A percentile compares a stretch with the other conserved stretches of the same genome.
Evolutionary conservation across 64 coral and sea anemone genomes (phyloP).

Genomic region (Anthopleura sola): DNA sequence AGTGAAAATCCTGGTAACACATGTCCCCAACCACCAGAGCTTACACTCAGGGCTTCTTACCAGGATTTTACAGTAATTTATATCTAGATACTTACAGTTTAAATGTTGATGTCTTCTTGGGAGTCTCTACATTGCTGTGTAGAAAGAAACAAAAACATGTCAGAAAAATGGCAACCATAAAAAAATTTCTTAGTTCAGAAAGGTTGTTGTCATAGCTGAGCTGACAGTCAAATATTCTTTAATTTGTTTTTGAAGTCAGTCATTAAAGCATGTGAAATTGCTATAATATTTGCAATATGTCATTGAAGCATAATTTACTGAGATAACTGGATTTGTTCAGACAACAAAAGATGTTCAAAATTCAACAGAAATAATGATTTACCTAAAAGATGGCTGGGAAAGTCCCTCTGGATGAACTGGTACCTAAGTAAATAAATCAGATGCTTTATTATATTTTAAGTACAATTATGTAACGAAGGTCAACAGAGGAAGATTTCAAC

Average conservation of each 20-base stretch:
- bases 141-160: constrained; percentile 11
- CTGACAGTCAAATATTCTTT: neutral
- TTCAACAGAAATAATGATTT: neutral
- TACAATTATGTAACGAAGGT: neutral
- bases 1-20: no score
- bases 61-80: neutral
- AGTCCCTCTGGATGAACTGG: constrained; percentile 88
- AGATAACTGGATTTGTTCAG: no score
- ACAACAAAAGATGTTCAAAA: no score
- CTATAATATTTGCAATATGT: no score
- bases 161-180: neutral
- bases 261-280: no score
- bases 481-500: neutral
- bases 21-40: no score
- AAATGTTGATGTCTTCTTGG: constrained; percentile 61
- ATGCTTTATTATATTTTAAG: neutral
- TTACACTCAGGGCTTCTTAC: no score
- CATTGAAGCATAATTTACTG: no score
- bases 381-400: constrained; percentile 86
- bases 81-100: constrained; percentile 68
- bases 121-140: constrained; percentile 51
- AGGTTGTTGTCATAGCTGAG: neutral
- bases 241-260: neutral
- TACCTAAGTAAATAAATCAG: constrained; percentile 42
- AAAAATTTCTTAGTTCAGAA: no score